A percentile compares a stretch with the other conserved stretches of the same genome.
Conservation (phyloP, 2,888 invertebrate species). For the Chirona hameri region DNA sequence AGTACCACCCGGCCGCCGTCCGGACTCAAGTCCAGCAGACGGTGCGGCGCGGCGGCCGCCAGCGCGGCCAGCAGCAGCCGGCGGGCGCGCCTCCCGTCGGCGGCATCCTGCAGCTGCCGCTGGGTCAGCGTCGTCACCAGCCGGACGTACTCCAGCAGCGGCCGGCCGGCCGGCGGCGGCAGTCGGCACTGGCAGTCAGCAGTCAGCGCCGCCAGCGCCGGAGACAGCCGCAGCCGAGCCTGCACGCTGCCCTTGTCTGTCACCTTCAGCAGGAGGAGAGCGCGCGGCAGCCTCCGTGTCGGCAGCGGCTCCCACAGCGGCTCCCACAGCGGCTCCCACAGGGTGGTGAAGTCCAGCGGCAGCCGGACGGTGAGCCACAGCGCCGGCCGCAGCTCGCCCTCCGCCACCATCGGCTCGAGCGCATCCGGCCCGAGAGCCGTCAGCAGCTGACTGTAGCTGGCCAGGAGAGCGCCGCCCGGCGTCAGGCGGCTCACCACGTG, state of each 20-base stretch:
- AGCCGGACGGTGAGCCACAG: background rate
- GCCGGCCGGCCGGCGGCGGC: background rate
- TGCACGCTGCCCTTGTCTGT: background rate
- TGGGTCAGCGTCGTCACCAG: background rate
- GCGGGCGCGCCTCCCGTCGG: background rate
- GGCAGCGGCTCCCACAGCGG: background rate
- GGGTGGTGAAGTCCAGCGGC: background rate
- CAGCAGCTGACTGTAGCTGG: background rate
- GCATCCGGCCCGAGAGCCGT: background rate
- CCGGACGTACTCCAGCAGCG: background rate
- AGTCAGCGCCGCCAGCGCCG: background rate
- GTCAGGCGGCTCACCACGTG: background rate
- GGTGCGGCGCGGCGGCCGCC: background rate
- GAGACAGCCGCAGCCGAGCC: background rate
- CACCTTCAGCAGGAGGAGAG: background rate
- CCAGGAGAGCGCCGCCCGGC: background rate
- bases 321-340: background rate
- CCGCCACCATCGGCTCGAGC: background rate
- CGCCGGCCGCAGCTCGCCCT: background rate
- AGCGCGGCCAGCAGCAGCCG: background rate
- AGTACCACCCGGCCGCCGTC: background rate
- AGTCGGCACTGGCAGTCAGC: background rate
- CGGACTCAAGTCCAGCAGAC: background rate
- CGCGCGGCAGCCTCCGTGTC: background rate
- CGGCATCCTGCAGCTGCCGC: background rate